Evolutionary conservation across 1,140 invertebrate species (phyloP).

Genomic region (Drosophila eugracilis): DNA sequence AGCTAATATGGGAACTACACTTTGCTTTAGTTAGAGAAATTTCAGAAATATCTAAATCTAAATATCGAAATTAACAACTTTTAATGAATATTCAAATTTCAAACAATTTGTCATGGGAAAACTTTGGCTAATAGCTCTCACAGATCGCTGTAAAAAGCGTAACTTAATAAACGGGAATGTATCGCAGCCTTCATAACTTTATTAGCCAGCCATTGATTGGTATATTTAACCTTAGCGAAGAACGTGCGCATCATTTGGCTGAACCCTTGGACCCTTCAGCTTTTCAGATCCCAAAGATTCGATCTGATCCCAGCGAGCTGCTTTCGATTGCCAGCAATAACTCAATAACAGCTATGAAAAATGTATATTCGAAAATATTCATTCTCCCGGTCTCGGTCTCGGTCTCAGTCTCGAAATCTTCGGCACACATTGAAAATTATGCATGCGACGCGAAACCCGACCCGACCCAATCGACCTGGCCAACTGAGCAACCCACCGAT

Average conservation of each 20-base stretch:
- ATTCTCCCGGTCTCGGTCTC: constrained; percentile 23
- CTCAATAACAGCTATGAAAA: constrained; percentile 64
- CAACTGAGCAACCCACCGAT: constrained; percentile 26
- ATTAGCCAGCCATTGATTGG: constrained; percentile 49
- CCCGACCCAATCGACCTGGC: constrained; percentile 54
- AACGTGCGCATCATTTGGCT: constrained; percentile 76
- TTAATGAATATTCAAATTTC: constrained; percentile 39
- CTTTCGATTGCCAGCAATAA: constrained; percentile 79
- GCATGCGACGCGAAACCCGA: constrained; percentile 66
- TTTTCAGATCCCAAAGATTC: constrained; percentile 11
- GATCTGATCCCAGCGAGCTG: constrained; percentile 33
- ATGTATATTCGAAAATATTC: constrained; percentile 44
- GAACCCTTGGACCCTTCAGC: constrained; percentile 17
- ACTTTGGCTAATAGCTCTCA: constrained; percentile 17
- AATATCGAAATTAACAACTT: constrained; percentile 4
- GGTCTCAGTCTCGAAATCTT: constrained; percentile 48
- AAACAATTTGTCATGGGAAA: constrained; percentile 47
- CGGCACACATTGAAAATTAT: constrained; percentile 79
- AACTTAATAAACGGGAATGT: constrained; percentile 28
- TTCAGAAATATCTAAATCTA: constrained; percentile 23
- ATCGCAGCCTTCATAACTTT: constrained; percentile 43
- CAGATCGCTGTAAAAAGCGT: constrained; percentile 33
- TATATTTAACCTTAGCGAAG: constrained; percentile 72
- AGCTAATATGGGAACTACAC: constrained; percentile 35
- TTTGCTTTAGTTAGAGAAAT: constrained; percentile 16